Evolutionary conservation across 1,140 invertebrate species (phyloP).

Genomic region (Aphis craccivora): DNA sequence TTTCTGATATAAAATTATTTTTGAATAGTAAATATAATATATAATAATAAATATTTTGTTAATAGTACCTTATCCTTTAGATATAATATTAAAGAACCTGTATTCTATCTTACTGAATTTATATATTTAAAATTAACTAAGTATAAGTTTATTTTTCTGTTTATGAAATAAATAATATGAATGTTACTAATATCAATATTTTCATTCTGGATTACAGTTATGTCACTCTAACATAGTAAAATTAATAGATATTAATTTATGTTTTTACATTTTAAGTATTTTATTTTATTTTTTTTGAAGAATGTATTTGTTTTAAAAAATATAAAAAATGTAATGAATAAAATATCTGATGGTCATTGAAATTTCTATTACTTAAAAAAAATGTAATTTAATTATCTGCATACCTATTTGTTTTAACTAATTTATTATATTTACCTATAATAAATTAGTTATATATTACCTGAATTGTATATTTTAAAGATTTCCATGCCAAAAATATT

Average conservation of each 20-base stretch:
- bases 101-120: neutral
- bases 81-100: neutral
- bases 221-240: neutral
- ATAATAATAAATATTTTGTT: neutral
- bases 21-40: neutral
- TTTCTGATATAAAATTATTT: slow-evolving; percentile 29
- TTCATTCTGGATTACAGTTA: neutral
- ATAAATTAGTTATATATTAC: neutral
- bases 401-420: slow-evolving; percentile 15
- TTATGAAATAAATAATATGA: neutral
- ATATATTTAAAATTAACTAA: neutral
- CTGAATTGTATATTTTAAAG: neutral
- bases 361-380: slow-evolving; percentile 22
- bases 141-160: slow-evolving; percentile 20
- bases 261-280: slow-evolving; percentile 10
- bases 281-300: no score
- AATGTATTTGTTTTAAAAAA: neutral
- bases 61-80: neutral
- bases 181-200: neutral
- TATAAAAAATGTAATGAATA: slow-evolving; percentile 17
- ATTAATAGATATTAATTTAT: neutral
- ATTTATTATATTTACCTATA: slow-evolving; percentile 11
- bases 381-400: neutral
- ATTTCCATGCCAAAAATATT: neutral
- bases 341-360: neutral